phyloP scores from a whole-genome alignment of 2,113 vertebrate genomes.

The Trogon surrucura region DNA sequence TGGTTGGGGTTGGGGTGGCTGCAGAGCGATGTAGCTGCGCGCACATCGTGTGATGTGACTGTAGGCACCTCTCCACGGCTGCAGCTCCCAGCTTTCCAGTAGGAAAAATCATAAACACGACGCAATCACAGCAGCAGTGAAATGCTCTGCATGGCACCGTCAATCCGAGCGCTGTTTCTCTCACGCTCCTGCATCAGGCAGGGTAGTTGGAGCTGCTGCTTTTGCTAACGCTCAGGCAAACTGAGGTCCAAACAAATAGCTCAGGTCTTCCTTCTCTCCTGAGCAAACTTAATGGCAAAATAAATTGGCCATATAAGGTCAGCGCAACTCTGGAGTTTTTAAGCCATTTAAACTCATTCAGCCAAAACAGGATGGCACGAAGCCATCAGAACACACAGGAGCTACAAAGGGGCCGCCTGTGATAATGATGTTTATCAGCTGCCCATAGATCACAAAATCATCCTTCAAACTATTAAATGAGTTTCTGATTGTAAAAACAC shows the following conservation, averaged over 20 bases:
- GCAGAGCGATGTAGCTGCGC: not conserved
- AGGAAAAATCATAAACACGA: not conserved
- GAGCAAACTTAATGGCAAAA: not conserved
- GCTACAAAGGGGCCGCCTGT: not conserved
- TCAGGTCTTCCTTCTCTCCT: not conserved
- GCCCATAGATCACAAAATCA: not conserved
- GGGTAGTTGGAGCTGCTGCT: not conserved
- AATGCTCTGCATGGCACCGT: not conserved
- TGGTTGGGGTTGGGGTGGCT: fast-evolving
- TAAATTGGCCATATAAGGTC: not conserved
- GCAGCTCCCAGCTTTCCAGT: not conserved
- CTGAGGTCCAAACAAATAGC: not conserved
- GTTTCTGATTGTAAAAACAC: not conserved
- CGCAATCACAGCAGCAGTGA: not conserved
- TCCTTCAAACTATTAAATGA: not conserved
- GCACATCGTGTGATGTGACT: fast-evolving
- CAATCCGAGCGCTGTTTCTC: fast-evolving
- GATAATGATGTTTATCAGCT: not conserved
- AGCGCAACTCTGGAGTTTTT: not conserved
- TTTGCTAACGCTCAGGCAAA: not conserved
- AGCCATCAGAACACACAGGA: not conserved
- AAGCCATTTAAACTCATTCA: not conserved
- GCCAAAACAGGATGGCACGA: not conserved
- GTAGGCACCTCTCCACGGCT: not conserved
- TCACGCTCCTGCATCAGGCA: not conserved